Conservation (phyloP, 2,888 invertebrate species). For the Parnassius smintheus region DNA sequence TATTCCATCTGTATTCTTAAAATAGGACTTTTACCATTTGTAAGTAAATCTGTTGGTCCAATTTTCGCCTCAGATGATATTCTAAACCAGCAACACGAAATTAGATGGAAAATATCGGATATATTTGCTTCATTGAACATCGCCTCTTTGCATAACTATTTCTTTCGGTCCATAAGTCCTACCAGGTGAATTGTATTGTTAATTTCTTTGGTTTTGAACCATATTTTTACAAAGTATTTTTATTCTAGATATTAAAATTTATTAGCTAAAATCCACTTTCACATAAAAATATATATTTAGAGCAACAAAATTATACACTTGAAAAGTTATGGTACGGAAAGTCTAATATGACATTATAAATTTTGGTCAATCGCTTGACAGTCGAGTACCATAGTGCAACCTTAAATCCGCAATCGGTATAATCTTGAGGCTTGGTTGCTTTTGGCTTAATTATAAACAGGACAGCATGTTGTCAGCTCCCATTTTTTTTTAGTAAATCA, state of each 20-base stretch:
- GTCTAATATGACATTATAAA: too few species aligned
- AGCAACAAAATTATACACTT: too few species aligned
- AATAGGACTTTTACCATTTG: neutral
- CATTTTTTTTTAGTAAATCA: too few species aligned
- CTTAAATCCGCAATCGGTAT: too few species aligned
- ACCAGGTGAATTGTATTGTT: neutral
- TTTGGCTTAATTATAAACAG: too few species aligned
- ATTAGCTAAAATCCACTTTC: neutral
- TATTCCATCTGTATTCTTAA: neutral
- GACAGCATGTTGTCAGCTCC: too few species aligned
- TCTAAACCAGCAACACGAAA: neutral
- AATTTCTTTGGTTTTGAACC: neutral
- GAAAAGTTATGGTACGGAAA: too few species aligned
- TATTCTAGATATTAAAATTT: neutral
- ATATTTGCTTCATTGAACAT: neutral
- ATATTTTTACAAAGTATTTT: neutral
- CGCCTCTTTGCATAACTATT: neutral
- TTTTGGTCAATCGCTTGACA: too few species aligned
- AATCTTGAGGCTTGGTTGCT: too few species aligned
- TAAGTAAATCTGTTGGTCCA: neutral
- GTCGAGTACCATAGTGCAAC: too few species aligned
- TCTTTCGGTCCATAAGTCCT: neutral
- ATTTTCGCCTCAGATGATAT: neutral
- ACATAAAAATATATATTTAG: neutral
- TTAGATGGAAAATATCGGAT: neutral